A percentile compares a stretch with the other conserved stretches of the same genome.
Conservation (phyloP, 1,140 invertebrate genomes). For the Drosophila lowei region DNA sequence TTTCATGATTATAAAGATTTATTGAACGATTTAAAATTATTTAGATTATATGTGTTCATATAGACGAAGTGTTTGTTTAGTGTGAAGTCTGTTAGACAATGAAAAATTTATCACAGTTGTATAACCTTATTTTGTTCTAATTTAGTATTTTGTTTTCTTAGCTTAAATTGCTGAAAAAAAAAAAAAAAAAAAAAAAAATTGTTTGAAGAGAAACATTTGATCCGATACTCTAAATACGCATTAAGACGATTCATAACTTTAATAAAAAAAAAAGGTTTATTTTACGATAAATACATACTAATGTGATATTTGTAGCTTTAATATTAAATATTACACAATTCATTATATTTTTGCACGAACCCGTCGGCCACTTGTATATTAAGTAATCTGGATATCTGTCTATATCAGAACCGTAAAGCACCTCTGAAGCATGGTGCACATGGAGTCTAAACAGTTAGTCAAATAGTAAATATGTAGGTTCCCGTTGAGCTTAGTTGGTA, state of each 20-base stretch:
- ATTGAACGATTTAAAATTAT: conserved; percentile 76
- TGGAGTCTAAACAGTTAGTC: not conserved
- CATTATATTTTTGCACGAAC: conserved; percentile 61
- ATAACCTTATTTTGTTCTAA: conserved; percentile 67
- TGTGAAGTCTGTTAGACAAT: conserved; percentile 76
- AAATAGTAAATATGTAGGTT: not conserved
- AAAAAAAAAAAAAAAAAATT: no score
- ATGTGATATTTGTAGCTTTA: conserved; percentile 11
- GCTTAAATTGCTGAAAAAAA: conserved; percentile 37
- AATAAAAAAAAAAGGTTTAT: conserved; percentile 31
- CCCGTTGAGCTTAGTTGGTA: not conserved
- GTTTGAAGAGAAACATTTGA: conserved; percentile 40
- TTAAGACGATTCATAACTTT: conserved; percentile 34
- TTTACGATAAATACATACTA: conserved; percentile 33
- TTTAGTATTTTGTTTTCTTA: conserved; percentile 43
- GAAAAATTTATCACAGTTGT: conserved; percentile 77
- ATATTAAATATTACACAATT: conserved; percentile 70
- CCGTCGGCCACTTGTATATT: conserved; percentile 73
- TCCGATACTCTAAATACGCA: conserved; percentile 45
- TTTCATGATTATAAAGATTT: conserved; percentile 72
- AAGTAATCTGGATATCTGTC: not conserved
- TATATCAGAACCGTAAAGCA: not conserved
- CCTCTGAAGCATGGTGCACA: not conserved
- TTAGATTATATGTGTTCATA: conserved; percentile 67
- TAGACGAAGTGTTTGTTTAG: conserved; percentile 57